These are phyloP conservation scores for Enteromius unitaeniatus DNA, from an alignment of 2,797 vertebrate species.

Conservation along the genomic window DNA sequence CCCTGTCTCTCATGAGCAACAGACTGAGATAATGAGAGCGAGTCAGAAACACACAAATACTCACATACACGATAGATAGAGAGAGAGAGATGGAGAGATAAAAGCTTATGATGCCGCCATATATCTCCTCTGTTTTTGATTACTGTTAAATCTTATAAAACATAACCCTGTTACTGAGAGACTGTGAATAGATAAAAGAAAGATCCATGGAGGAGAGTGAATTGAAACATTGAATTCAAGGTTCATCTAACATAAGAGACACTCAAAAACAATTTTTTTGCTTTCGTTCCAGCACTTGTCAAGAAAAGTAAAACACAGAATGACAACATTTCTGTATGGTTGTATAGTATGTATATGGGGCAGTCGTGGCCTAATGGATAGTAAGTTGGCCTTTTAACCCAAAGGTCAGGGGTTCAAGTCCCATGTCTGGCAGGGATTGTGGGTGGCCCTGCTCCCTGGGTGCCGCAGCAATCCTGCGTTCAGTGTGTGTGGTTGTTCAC, in stretches of 20 bases:
- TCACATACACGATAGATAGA: background rate
- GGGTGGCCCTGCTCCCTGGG: too few relatives aligned
- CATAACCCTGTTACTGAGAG: background rate
- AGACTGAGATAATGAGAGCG: background rate
- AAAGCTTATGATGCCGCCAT: background rate
- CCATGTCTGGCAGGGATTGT: too few relatives aligned
- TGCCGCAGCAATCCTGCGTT: too few relatives aligned
- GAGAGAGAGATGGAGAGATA: background rate
- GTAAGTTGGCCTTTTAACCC: too few relatives aligned
- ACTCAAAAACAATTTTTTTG: background rate
- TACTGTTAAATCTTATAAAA: background rate
- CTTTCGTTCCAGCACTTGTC: background rate
- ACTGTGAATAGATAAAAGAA: background rate
- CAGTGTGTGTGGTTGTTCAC: too few relatives aligned
- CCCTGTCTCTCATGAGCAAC: slow-evolving; percentile 8
- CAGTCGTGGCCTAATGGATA: too few relatives aligned
- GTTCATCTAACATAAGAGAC: slow-evolving; percentile 21
- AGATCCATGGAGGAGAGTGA: background rate
- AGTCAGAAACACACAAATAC: background rate
- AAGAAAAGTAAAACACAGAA: background rate
- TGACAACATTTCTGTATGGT: background rate
- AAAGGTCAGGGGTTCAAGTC: too few relatives aligned
- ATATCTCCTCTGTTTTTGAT: background rate
- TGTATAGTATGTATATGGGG: background rate
- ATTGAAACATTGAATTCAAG: background rate